Percentiles rank a stretch among this genome's conserved stretches.
Conservation (phyloP, 2,888 invertebrate species). For the Argynnis bischoffii region DNA sequence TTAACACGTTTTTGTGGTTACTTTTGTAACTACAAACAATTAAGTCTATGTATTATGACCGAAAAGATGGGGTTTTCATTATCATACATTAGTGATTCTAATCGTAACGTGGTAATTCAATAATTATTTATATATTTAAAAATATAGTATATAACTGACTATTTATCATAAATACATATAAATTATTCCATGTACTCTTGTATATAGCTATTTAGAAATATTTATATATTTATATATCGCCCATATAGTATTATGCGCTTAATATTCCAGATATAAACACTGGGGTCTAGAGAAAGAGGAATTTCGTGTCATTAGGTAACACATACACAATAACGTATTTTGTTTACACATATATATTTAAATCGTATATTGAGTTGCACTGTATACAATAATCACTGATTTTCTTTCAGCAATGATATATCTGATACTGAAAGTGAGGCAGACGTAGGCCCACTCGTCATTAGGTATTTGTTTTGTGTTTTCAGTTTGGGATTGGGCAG, state of each 20-base stretch:
- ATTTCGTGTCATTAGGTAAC: conserved; percentile 65
- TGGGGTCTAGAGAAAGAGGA: conserved; percentile 21
- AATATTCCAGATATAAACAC: conserved; percentile 29
- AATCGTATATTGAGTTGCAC: conserved; percentile 42
- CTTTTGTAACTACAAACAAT: no score
- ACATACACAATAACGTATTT: conserved; percentile 10
- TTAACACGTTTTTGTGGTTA: no score
- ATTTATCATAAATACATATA: conserved; percentile 10
- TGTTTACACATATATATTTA: background rate
- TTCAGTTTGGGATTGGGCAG: conserved; percentile 45
- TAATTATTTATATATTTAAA: background rate
- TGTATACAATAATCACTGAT: conserved; percentile 51
- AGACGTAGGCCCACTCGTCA: conserved; percentile 60
- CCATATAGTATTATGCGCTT: conserved; percentile 21
- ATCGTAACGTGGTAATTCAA: no score
- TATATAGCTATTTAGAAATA: conserved; percentile 27
- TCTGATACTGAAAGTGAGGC: conserved; percentile 59
- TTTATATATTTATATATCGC: conserved; percentile 11
- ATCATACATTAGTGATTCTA: no score
- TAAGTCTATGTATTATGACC: no score
- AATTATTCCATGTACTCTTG: conserved; percentile 3
- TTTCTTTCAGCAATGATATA: conserved; percentile 77
- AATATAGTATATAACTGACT: background rate
- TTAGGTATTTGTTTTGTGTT: conserved; percentile 70
- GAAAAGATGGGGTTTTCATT: no score